Conservation (phyloP, 2,888 invertebrate species). For the Anarsia innoxiella region DNA sequence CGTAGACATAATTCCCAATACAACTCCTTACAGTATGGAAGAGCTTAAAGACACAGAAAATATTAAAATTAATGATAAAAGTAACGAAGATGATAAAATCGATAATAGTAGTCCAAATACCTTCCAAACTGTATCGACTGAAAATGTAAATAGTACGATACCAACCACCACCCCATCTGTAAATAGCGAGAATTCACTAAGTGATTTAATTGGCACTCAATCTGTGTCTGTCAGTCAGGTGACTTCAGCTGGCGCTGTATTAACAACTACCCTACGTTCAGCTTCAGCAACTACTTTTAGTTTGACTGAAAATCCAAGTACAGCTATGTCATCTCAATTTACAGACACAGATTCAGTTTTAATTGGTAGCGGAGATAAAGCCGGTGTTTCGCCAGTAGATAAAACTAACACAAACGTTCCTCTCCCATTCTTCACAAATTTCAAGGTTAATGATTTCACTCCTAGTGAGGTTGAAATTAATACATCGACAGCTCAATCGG, state of each 20-base stretch:
- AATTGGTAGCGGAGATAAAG: conserved; percentile 25
- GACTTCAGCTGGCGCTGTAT: conserved; percentile 25
- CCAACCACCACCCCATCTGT: conserved; percentile 34
- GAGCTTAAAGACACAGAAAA: conserved; percentile 65
- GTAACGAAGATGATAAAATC: conserved; percentile 10
- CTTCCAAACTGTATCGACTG: conserved; percentile 45
- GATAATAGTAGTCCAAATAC: conserved; percentile 33
- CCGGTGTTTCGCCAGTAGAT: conserved; percentile 20
- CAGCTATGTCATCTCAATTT: conserved; percentile 33
- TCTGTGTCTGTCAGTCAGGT: conserved; percentile 37
- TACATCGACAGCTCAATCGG: conserved; percentile 15
- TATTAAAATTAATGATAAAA: conserved; percentile 35
- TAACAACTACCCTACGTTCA: conserved; percentile 15
- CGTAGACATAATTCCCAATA: conserved; percentile 48
- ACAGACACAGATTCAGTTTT: conserved; percentile 29
- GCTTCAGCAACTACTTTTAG: conserved; percentile 18
- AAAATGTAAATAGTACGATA: conserved; percentile 53
- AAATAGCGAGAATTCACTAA: conserved; percentile 41
- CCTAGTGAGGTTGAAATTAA: conserved; percentile 17
- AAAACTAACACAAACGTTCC: conserved; percentile 38
- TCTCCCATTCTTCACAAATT: conserved; percentile 53
- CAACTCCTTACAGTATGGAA: conserved; percentile 69
- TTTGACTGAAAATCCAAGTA: conserved; percentile 17
- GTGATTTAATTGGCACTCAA: conserved; percentile 27
- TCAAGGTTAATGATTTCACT: conserved; percentile 39